Evolutionary conservation across 2,113 vertebrate species (phyloP).

Genomic region (Pyxicephalus adspersus): DNA sequence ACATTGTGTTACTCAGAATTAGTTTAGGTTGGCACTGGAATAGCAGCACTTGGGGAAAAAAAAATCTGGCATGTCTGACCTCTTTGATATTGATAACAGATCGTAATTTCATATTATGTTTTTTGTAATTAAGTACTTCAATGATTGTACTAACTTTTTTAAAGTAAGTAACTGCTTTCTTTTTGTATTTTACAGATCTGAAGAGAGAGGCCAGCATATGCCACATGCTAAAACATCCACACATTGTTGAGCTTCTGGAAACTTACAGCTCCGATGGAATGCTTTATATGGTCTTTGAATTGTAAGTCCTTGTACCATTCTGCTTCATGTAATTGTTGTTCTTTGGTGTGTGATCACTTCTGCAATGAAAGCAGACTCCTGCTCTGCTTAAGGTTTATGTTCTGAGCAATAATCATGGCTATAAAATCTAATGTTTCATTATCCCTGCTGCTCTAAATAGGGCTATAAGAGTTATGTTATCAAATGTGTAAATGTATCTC

Average conservation of each 20-base stretch:
- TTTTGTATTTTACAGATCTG: slow-evolving; percentile 80
- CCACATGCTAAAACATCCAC: slow-evolving; percentile 98
- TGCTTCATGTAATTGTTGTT: background rate
- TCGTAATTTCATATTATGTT: no score
- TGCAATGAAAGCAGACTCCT: background rate
- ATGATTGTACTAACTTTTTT: no score
- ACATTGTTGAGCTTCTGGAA: slow-evolving; percentile 96
- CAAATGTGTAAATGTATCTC: background rate
- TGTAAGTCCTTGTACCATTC: slow-evolving; percentile 79
- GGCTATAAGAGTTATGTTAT: background rate
- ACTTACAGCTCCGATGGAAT: slow-evolving; percentile 99
- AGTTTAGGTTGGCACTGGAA: no score
- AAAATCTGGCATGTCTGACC: no score
- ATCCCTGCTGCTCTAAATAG: background rate
- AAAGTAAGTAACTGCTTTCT: background rate
- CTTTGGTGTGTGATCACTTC: slow-evolving; percentile 23
- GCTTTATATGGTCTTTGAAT: slow-evolving; percentile 99
- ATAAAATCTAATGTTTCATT: slow-evolving; percentile 1
- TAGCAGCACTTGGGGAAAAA: no score
- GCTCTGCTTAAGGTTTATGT: background rate
- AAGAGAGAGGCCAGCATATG: slow-evolving; percentile 99
- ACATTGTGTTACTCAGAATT: no score
- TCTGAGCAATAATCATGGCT: background rate
- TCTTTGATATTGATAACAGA: no score
- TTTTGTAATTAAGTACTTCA: no score